phyloP scores from a whole-genome alignment of 2,797 vertebrate genomes.

The Alcedo atthis region DNA sequence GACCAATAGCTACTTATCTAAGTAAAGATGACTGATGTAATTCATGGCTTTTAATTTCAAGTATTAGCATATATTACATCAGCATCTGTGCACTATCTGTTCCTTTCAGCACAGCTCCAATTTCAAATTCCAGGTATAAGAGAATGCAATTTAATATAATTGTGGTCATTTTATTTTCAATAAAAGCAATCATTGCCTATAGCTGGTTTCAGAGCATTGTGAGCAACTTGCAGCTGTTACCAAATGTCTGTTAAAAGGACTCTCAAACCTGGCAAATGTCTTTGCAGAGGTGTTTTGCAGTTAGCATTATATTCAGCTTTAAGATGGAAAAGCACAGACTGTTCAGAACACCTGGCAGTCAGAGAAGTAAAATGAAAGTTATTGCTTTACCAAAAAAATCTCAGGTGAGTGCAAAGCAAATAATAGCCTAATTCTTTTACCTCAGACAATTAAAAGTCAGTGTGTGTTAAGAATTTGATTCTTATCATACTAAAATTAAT shows the following conservation, averaged over 20 bases:
- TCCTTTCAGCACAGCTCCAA: neutral
- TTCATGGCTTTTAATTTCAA: slow-evolving; percentile 30
- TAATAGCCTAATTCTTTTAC: neutral
- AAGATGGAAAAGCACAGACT: neutral
- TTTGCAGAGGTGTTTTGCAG: slow-evolving; percentile 10
- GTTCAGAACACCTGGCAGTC: slow-evolving; percentile 25
- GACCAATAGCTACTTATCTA: neutral
- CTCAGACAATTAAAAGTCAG: neutral
- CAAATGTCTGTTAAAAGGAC: slow-evolving; percentile 26
- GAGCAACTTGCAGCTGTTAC: slow-evolving; percentile 24
- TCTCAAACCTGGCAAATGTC: neutral
- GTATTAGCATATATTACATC: neutral
- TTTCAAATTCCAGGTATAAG: slow-evolving; percentile 23
- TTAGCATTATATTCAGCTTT: neutral
- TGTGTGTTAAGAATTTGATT: neutral
- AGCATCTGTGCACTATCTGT: neutral
- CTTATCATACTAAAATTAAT: neutral
- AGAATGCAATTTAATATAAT: slow-evolving; percentile 45
- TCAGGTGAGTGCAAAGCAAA: neutral
- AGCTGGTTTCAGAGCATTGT: slow-evolving; percentile 12
- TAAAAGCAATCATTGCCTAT: slow-evolving; percentile 19
- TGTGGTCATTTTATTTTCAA: slow-evolving; percentile 61
- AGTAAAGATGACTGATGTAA: neutral
- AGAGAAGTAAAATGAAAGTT: slow-evolving; percentile 4
- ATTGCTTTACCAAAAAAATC: slow-evolving; percentile 28